Evolutionary conservation across 2,888 invertebrate genomes (phyloP), one percentile per base, ranked within the genome.

Genomic region (Drosophila kanekoi): DNA sequence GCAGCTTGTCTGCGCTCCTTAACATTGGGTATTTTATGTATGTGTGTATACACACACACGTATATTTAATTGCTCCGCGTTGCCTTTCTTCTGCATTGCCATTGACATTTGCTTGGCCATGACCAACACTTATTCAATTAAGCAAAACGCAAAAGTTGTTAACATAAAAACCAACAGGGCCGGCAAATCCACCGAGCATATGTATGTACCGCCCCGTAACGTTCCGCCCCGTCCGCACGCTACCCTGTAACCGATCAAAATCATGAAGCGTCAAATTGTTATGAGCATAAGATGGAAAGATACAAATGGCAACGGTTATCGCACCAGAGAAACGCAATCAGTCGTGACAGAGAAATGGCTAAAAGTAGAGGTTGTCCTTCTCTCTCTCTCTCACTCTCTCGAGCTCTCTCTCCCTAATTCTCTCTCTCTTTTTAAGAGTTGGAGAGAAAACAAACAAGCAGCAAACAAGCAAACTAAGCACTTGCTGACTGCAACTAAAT

Each of bases 211-310:
- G 52, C 11, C 1, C 35, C 3, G 11, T 23, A 35, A 3, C 33
- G 33, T 11, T 23, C 23, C 23, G 23, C 11, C 33, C 33, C 10
- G 1, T 13, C 10, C 4, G 3, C 10, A 35, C 47, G 13, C 45
- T 44, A n/a, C 35, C 10, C 20, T 18, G 28, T 3, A 53, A 60
- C 71, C 62, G 56, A 84, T 83, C 77, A 81, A 85, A 72, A 76
- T 86, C 86, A 89, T 82, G 77, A 75, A 82, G 86, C 90, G 81
- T 89, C 85, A 86, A 89, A 89, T 87, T 87, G 84, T 85, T 89
- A 90, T 89, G 73, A 69, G 74, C 73, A 75, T 71, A 74, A 83
- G 81, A 84, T 81, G 79, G 77, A 63, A 77, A 73, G 35, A 68
- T 75, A 81, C 72, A 80, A 79, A 82, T 77, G 85, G 77, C 75